phyloP scores from a whole-genome alignment of 2,888 invertebrate genomes.

The Hedya salicella region DNA sequence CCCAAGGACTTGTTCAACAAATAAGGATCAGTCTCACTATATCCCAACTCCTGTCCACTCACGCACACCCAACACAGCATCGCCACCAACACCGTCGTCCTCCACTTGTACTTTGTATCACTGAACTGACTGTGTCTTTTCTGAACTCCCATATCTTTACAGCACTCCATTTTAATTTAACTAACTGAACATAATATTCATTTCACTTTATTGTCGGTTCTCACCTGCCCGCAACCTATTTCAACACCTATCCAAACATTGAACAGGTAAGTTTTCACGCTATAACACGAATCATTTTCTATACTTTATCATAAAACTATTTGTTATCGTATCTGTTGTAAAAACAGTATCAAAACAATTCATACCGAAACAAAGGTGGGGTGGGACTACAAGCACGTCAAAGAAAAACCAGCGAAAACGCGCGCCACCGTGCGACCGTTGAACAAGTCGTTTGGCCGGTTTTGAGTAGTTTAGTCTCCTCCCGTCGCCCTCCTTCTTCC shows the following conservation, averaged over 20 bases:
- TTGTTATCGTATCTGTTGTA: conserved; percentile 42
- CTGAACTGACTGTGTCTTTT: conserved; percentile 83
- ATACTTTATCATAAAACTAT: conserved; percentile 49
- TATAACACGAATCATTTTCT: conserved; percentile 52
- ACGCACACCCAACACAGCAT: conserved; percentile 61
- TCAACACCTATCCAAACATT: conserved; percentile 65
- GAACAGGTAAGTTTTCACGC: conserved; percentile 58
- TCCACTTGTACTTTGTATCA: conserved; percentile 83
- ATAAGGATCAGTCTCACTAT: conserved; percentile 70
- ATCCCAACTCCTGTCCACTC: conserved; percentile 68
- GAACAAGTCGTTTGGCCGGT: conserved; percentile 80
- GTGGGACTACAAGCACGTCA: conserved; percentile 49
- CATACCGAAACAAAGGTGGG: conserved; percentile 80
- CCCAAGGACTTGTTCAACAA: conserved; percentile 73
- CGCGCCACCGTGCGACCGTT: conserved; percentile 80
- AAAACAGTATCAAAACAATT: conserved; percentile 51
- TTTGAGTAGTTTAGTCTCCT: conserved; percentile 62
- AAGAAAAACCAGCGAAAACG: conserved; percentile 74
- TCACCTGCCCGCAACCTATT: conserved; percentile 61
- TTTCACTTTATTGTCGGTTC: conserved; percentile 70
- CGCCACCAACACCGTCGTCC: conserved; percentile 69
- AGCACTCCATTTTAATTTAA: conserved; percentile 72
- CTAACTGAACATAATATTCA: conserved; percentile 72
- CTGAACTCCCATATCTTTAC: conserved; percentile 77
- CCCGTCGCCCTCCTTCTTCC: conserved; percentile 64